Conservation (phyloP, 1,140 invertebrate genomes). For the Aphelinus atriplicis region DNA sequence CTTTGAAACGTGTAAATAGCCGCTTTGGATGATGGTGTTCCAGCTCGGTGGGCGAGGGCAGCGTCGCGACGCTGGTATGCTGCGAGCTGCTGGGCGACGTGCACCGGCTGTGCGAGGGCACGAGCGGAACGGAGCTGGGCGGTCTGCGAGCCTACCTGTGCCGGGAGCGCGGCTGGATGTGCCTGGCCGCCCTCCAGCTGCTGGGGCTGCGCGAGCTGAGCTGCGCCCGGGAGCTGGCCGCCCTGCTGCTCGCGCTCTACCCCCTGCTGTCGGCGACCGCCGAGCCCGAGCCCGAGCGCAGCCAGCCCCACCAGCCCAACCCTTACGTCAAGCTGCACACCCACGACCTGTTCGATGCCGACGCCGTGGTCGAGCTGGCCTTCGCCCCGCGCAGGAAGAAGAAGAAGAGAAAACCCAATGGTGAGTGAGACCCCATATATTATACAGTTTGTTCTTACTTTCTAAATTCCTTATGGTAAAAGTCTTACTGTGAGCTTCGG, state of each 20-base stretch:
- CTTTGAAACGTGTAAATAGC: too few species aligned
- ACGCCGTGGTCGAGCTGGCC: constrained; percentile 56
- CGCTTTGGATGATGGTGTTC: too few species aligned
- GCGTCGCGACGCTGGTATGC: constrained; percentile 70
- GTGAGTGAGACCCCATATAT: neutral
- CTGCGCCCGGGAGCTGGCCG: constrained; percentile 70
- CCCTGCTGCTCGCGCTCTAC: constrained; percentile 71
- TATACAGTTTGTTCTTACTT: too few species aligned
- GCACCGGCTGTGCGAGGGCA: constrained; percentile 67
- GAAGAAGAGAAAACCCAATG: constrained; percentile 23
- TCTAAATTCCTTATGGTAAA: too few species aligned
- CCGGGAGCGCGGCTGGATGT: constrained; percentile 71
- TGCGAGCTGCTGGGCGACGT: constrained; percentile 73
- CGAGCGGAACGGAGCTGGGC: constrained; percentile 50
- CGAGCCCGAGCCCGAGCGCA: neutral
- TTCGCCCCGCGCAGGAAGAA: constrained; percentile 49
- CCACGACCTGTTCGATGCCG: constrained; percentile 44
- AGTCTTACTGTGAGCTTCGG: too few species aligned
- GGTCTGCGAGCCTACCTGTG: constrained; percentile 68
- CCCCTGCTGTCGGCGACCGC: constrained; percentile 58
- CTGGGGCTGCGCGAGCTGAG: constrained; percentile 70
- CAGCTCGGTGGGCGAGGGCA: constrained; percentile 61
- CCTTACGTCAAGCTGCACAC: constrained; percentile 56
- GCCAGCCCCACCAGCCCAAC: constrained; percentile 37
- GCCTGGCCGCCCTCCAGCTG: constrained; percentile 68